Evolutionary conservation across 2,113 vertebrate genomes (phyloP), one percentile per base, ranked within the genome.

Genomic region (Indri indri): DNA sequence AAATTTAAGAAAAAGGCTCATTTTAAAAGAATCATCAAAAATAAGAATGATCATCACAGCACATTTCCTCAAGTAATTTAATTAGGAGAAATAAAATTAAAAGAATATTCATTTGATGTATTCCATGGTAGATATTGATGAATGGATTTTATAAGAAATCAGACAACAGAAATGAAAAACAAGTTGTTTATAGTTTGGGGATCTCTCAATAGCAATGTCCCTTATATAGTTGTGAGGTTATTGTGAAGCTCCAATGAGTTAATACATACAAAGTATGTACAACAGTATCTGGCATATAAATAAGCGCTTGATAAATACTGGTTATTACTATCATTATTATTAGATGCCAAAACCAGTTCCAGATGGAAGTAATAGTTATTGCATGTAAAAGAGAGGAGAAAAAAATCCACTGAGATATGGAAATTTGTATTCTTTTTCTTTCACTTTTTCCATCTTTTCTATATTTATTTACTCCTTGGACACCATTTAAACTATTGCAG

Each of bases 51-150:
- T 16, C 42, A 94, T 0, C 40, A 0, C 5, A 91, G 37, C 42
- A 59, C n/a, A 95, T 85, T 84, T 93, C 47, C 50, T 91, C n/a
- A 77, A 71, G 25, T 83, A 77, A 88, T 88, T 94, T 88, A 97
- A 92, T 81, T 54, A 87, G 37, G 18, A 89, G 8, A 92, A 85
- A 71, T 91, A 79, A 82, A 96, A 97, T 37, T 54, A 66, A 94
- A 96, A 92, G 37, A 84, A 50, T 37, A 87, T 68, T 90, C 10
- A 95, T 52, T 79, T 95, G 45, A 92, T 79, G 34, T 47, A 8
- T 34, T 79, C 66, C 18, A 59, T 57, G 90, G 22, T 8, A 92
- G 37, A 68, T n/a, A 82, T 0, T 79, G n/a, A 91, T 34, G 37
- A 84, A 83, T 37, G 23, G 18, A 87, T 63, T 80, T 96, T 88